Base-by-base conservation (phyloP, 2,797 vertebrate species). In the Ctenopoma multispine region DNA sequence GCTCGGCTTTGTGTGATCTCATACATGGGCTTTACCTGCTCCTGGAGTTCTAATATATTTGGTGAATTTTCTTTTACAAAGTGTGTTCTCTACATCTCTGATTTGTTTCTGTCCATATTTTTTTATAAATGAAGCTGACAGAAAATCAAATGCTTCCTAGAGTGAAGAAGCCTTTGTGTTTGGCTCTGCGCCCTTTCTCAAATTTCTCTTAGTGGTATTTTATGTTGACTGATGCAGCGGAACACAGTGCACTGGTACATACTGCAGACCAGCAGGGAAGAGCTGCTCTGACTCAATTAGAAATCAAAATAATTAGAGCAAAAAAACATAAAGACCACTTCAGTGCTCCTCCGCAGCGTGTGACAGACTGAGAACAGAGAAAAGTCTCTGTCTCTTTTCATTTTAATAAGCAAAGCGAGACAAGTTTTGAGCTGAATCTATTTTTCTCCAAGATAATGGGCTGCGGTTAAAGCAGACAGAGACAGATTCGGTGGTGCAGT, bases 401-500 rank as follows among this genome's bases (percentile, higher is more conserved):
- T 12, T 53, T 72, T 55, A 67, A 64, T 72, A 64, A 67, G 57
- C 72, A 61, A 55, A 34, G 31, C n/a, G 29, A 23, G 48, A 34
- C 9, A 59, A 8, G 44, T 47, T 47, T 11, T 47, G 7, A 47
- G 18, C 44, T 47, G 6, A 47, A 9, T 20, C 9, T 47, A 47
- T 47, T 47, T 47, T 20, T 47, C 18, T 47, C 44, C 44, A 20
- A 47, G 36, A 57, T 68, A 63, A 75, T 57, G 61, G 44, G 10
- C 49, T 49, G 49, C 34, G 29, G 44, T 31, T 41, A 12, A 64
- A 41, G 14, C 46, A 51, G 63, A 55, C 49, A 55, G 9, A 31
- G 24, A 29, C 40, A 31, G 15, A 62, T 23, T 60, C 49, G 61
- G 49, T 44, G 68, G 58, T 62, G 49, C 68, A 70, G 44, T 43